Percentiles rank a stretch among this genome's conserved stretches.
phyloP scores from a whole-genome alignment of 2,797 vertebrate species.

The Parauchenoglanis punctatus region DNA sequence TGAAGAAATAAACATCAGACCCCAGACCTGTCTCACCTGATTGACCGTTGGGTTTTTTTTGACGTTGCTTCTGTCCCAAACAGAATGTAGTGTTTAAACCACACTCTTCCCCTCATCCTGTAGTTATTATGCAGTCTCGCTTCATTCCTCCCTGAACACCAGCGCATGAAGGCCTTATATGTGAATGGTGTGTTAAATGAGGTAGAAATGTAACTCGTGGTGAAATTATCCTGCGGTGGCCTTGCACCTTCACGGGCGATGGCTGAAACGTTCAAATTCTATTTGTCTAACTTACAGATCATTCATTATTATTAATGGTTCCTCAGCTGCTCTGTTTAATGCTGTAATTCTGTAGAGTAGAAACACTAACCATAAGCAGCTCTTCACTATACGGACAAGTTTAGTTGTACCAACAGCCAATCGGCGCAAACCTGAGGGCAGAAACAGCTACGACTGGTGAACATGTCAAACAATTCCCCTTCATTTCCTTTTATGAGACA shows the following conservation, averaged over 20 bases:
- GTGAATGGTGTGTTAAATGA: neutral
- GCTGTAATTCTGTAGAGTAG: neutral
- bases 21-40: neutral
- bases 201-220: neutral
- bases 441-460: neutral
- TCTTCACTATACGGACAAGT: neutral
- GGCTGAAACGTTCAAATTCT: no score
- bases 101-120: neutral
- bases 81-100: neutral
- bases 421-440: neutral
- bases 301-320: neutral
- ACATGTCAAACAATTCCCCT: neutral
- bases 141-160: neutral
- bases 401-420: neutral
- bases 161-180: neutral
- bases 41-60: neutral
- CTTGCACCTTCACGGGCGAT: neutral
- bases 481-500: neutral
- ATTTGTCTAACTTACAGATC: neutral
- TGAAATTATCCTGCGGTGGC: neutral
- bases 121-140: neutral
- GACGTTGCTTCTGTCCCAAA: neutral
- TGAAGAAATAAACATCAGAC: neutral
- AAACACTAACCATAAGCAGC: neutral
- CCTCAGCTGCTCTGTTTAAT: neutral